Conservation (phyloP, 2,113 vertebrate genomes). For the Pitta sordida region DNA sequence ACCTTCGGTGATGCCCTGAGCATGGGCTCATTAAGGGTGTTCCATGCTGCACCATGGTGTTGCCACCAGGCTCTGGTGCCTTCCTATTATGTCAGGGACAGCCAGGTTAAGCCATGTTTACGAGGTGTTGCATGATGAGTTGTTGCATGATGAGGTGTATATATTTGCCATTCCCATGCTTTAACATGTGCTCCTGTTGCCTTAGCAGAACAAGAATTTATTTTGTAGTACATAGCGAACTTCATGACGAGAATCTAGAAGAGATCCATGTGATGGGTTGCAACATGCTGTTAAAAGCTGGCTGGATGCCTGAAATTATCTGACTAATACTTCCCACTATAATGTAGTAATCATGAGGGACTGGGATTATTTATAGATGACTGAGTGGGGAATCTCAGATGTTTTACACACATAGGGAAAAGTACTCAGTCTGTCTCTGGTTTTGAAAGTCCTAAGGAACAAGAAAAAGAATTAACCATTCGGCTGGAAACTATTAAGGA, state of each 20-base stretch:
- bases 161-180: not conserved
- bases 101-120: not conserved
- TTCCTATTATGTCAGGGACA: not conserved
- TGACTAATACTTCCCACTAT: not conserved
- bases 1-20: not conserved
- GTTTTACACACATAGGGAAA: not conserved
- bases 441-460: not conserved
- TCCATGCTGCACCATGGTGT: not conserved
- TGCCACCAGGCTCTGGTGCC: not conserved
- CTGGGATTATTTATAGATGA: not conserved
- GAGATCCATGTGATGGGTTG: fast-evolving
- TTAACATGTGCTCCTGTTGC: not conserved
- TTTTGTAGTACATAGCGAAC: not conserved
- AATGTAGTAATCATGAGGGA: not conserved
- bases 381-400: not conserved
- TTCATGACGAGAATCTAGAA: not conserved
- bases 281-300: not conserved
- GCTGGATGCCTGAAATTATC: constrained; percentile 9
- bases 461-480: not conserved
- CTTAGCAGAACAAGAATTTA: not conserved
- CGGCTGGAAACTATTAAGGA: not conserved
- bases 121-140: not conserved
- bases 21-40: not conserved
- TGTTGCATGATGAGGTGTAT: not conserved
- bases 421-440: not conserved